A percentile compares a stretch with the other conserved stretches of the same genome.
Evolutionary conservation across 2,888 invertebrate genomes (phyloP).

Genomic region (Caenorhabditis imperialis): DNA sequence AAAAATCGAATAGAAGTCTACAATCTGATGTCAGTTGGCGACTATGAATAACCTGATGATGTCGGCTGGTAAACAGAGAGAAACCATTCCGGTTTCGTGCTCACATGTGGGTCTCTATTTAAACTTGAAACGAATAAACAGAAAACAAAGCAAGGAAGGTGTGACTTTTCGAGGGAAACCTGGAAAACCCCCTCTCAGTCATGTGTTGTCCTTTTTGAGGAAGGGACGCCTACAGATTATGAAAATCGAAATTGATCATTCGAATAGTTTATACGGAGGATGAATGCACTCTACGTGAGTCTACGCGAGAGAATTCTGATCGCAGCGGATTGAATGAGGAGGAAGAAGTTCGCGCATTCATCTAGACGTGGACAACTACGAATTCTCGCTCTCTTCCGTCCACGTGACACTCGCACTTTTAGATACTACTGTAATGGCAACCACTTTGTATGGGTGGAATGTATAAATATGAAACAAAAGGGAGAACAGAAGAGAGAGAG

Average conservation of each 20-base stretch:
- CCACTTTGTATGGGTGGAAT: constrained; percentile 16
- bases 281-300: constrained; percentile 36
- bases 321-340: too few relatives aligned
- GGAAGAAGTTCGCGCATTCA: constrained; percentile 46
- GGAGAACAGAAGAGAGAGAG: not conserved
- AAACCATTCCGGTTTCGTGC: too few relatives aligned
- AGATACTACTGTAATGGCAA: constrained; percentile 30
- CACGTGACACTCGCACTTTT: constrained; percentile 35
- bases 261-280: constrained; percentile 27
- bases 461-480: constrained; percentile 6
- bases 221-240: constrained; percentile 29
- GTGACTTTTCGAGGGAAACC: too few relatives aligned
- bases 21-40: too few relatives aligned
- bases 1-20: constrained; percentile 7
- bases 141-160: too few relatives aligned
- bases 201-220: too few relatives aligned
- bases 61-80: too few relatives aligned
- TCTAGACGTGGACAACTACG: constrained; percentile 29
- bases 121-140: too few relatives aligned
- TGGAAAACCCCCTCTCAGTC: too few relatives aligned
- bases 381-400: not conserved
- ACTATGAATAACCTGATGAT: too few relatives aligned
- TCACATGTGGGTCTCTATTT: too few relatives aligned
- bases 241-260: constrained; percentile 32
- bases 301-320: constrained; percentile 20